These are phyloP conservation scores for Cryptocheilus praepositus DNA, from an alignment of 2,888 invertebrate genomes.

Conservation along the genomic window DNA sequence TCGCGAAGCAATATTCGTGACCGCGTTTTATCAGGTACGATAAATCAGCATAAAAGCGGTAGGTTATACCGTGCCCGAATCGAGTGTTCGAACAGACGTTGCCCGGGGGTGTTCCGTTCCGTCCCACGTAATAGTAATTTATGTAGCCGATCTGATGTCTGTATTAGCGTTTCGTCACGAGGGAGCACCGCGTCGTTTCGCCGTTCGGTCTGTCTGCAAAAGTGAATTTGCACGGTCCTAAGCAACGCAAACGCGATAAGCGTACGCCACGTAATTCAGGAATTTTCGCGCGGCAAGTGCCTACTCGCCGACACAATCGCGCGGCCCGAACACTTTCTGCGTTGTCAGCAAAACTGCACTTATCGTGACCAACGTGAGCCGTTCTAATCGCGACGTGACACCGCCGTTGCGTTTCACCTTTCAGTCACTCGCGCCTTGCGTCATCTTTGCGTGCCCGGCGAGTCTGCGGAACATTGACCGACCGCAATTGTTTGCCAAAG, in stretches of 20 bases:
- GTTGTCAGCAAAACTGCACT: no score
- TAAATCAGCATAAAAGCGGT: conserved; percentile 60
- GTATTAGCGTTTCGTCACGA: conserved; percentile 54
- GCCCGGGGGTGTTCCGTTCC: conserved; percentile 9
- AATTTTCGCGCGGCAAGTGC: no score
- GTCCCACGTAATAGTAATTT: conserved; percentile 59
- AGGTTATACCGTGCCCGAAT: conserved; percentile 27
- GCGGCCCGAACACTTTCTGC: no score
- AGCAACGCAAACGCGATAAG: conserved; percentile 2
- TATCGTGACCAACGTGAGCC: no score
- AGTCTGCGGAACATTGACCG: background rate
- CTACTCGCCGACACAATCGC: no score
- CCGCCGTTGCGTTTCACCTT: no score
- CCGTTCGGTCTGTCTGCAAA: background rate
- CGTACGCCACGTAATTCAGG: no score
- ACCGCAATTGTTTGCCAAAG: no score
- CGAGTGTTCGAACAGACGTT: conserved; percentile 24
- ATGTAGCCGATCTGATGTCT: conserved; percentile 51
- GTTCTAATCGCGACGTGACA: no score
- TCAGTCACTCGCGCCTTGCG: no score
- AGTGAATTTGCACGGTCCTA: conserved; percentile 1
- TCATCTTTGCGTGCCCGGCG: background rate
- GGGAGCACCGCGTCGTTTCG: background rate
- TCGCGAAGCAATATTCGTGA: conserved; percentile 46
- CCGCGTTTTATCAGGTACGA: conserved; percentile 55